Evolutionary conservation across 2,888 invertebrate genomes (phyloP), one percentile per base, ranked within the genome.

Genomic region (Yponomeuta plumbellus): DNA sequence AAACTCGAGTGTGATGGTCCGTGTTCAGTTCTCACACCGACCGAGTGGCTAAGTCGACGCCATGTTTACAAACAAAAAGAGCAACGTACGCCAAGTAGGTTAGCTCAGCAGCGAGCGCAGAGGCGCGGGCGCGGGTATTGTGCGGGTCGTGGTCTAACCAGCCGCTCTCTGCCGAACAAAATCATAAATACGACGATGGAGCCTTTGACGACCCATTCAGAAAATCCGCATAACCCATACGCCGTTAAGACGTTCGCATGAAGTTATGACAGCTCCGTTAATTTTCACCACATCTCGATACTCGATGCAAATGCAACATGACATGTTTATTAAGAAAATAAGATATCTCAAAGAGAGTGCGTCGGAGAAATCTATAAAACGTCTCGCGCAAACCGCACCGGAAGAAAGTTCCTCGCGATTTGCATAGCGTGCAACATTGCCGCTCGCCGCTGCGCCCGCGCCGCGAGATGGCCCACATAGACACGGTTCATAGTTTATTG

Each of bases 31-130:
- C 44, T 52, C 17, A 52, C 44, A 52, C 44, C 44, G 44, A 4
- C 10, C 44, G 44, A 52, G 20, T 44, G 52, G 40, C 65, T 59
- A n/a, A 58, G 17, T 26, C 62, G n/a, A 44, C 81, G 85, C 83
- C 85, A 84, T 91, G 91, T 91, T 92, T 91, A 91, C 88, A 90
- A 92, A 92, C 91, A 92, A 90, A 85, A 84, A 89, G 91, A 91
- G 87, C 91, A 92, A 91, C 79, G 91, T 76, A 80, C 91, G 81
- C 80, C 78, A 92, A 90, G 89, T 92, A 90, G 91, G 91, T 89
- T 88, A 89, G 73, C 82, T 79, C 84, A 81, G 80, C 80, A 75
- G 74, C 76, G 77, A 75, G 80, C 79, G 68, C 61, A 23, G 44
- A 58, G 56, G 58, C 66, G 65, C 64, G 61, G 40, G 52, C 61